Percentiles rank a stretch among this genome's conserved stretches.
These are phyloP conservation scores for Sarcophaga subvicina DNA, from an alignment of 2,888 invertebrate genomes.

Conservation along the genomic window DNA sequence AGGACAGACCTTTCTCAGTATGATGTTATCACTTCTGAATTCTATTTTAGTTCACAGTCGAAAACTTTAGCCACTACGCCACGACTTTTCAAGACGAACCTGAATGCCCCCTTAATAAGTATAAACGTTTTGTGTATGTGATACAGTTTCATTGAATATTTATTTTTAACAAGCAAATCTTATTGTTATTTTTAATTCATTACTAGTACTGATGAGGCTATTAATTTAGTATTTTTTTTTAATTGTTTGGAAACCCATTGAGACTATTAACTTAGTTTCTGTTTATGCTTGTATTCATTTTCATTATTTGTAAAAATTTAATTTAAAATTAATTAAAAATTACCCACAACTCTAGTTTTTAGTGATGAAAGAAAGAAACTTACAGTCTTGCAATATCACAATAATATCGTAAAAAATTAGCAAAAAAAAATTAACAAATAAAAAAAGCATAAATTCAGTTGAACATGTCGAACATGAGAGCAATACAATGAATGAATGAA, in stretches of 20 bases:
- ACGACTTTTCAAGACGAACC: too few relatives aligned
- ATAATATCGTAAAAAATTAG: background rate
- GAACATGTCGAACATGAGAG: constrained; percentile 8
- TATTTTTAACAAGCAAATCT: too few relatives aligned
- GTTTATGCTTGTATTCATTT: background rate
- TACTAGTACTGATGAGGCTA: background rate
- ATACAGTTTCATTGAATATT: too few relatives aligned
- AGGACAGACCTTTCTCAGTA: too few relatives aligned
- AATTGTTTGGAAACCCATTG: background rate
- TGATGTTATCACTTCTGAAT: too few relatives aligned
- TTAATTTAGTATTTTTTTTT: background rate
- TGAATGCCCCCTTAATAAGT: too few relatives aligned
- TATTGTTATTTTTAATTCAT: too few relatives aligned
- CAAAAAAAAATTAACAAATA: constrained; percentile 25
- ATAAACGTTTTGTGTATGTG: too few relatives aligned
- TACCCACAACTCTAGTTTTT: constrained; percentile 48
- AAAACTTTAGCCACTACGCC: too few relatives aligned
- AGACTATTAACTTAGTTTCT: constrained; percentile 36
- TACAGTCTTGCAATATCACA: background rate
- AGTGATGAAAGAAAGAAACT: background rate
- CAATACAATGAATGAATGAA: background rate
- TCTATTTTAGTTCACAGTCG: too few relatives aligned
- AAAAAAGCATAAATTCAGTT: constrained; percentile 33
- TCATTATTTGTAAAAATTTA: constrained; percentile 5
- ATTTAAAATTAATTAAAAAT: constrained; percentile 27